Evolutionary conservation across 1,140 invertebrate genomes (phyloP), one percentile per base, ranked within the genome.

Genomic region (Drosophila pallidifrons): DNA sequence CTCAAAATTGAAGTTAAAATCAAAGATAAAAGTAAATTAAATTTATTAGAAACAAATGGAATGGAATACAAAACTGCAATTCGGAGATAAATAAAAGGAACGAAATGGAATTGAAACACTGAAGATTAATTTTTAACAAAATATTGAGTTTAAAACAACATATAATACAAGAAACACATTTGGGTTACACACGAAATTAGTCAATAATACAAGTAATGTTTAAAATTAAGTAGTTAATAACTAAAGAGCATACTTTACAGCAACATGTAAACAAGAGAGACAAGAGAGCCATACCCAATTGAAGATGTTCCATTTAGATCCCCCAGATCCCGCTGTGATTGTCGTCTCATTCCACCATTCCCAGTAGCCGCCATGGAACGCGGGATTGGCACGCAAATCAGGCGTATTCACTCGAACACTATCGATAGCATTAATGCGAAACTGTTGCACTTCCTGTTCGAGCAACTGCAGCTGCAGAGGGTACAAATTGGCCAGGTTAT

Each of bases 401-500:
- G 28, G 71, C 47, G 69, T 77, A 28, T 16, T 73, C 41, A 6
- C 73, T 15, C 81, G 54, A 11, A 74, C 87, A 28, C 74, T 85
- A 3, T 52, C 28, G 5, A 75, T 16, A 1, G 82, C 82, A 6
- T 55, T 61, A 2, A 55, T 5, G 0, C 88, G 75, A 11, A 73
- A 75, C 35, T 80, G 60, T 5, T 90, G 77, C 2, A 91, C 73
- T 54, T 91, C 86, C n/a, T 90, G 64, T 11, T 75, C 72, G 1
- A 91, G 73, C 7, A 76, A 13, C n/a, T 85, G 54, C 25, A 91
- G 7, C 8, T 85, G 68, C 13, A 72, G 20, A 5, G 89, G 85
- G 69, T 90, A 80, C 0, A 81, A 10, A 1, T 80, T 68, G 6
- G 95, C 95, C 38, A 97, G 82, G 92, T 97, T 97, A 15, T 94